phyloP scores from a whole-genome alignment of 2,888 invertebrate species.

The Scrobipalpa costella region DNA sequence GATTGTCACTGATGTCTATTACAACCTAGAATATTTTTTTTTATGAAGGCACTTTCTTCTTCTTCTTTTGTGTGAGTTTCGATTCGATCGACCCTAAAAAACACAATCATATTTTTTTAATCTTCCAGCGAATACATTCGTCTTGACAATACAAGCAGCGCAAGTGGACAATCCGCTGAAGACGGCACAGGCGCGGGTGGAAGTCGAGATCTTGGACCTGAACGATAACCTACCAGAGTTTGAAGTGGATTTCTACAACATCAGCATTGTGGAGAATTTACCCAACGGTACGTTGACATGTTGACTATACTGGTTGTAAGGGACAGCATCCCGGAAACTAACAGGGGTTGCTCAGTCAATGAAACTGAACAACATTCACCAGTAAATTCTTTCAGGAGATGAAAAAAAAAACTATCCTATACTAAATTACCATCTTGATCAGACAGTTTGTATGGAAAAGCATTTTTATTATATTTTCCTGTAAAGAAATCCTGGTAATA shows the following conservation, averaged over 20 bases:
- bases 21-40: not conserved
- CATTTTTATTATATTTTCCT: not conserved
- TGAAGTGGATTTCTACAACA: conserved; percentile 94
- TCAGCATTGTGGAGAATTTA: conserved; percentile 94
- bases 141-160: conserved; percentile 88
- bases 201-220: conserved; percentile 87
- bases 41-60: no score
- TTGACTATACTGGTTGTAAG: no score
- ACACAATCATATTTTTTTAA: not conserved
- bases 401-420: no score
- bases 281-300: conserved; percentile 84
- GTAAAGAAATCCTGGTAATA: no score
- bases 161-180: conserved; percentile 90
- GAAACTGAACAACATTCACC: no score
- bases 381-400: no score
- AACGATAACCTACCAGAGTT: conserved; percentile 94
- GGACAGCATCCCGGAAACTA: no score
- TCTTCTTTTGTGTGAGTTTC: no score
- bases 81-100: no score
- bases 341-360: no score
- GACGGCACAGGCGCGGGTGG: conserved; percentile 86
- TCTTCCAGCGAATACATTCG: conserved; percentile 83
- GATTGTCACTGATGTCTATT: not conserved
- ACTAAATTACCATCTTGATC: no score
- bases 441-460: no score